Base-by-base conservation (phyloP, 2,797 vertebrate genomes). In the Sternotherus odoratus region DNA sequence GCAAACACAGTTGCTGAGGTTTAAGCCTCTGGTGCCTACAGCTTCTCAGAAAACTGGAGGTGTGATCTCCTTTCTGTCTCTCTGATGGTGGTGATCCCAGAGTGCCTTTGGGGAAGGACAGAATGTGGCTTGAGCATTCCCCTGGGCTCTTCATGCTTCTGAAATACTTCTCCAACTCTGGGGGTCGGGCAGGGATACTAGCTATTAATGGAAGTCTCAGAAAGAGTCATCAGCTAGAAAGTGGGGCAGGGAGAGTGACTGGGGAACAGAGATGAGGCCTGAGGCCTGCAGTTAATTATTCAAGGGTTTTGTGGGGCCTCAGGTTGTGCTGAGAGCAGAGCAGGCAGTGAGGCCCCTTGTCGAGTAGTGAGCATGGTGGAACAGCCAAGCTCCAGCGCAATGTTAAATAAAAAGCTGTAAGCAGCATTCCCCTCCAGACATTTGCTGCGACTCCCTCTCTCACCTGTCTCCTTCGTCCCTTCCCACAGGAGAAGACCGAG, bases 401-500 rank as follows among this genome's bases (percentile, higher is more conserved):
- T 50, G 5, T 33, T 21, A 33, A 6, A 21, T 6, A 16, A 43
- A 28, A 36, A 33, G 2, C 10, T 57, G n/a, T 5, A 4, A 5
- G 4, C 15, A 11, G 5, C 77, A n/a, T 90, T 91, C 85, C 6
- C 80, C 49, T 53, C 23, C 1, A 8, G 50, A 74, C 26, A 15
- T 63, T 23, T 28, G 5, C 77, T 78, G 26, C 53, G 5, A 48
- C 17, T 77, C 26, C 36, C 48, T 23, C 17, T 51, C 94, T 97
- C 33, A 97, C 81, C 3, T 1, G 39, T 33, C 83, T 43, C 75
- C 57, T 4, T 89, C 12, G 81, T 97, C 82, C 82, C 79, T 74
- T 88, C 60, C 1, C 77, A 49, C 98, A 99, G 99, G 99, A 99
- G 97, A 99, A 99, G 97, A 99, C 99, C 0, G 99, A 99, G 97